phyloP scores from a whole-genome alignment of 2,113 vertebrate species.

The Saimiri boliviensis region DNA sequence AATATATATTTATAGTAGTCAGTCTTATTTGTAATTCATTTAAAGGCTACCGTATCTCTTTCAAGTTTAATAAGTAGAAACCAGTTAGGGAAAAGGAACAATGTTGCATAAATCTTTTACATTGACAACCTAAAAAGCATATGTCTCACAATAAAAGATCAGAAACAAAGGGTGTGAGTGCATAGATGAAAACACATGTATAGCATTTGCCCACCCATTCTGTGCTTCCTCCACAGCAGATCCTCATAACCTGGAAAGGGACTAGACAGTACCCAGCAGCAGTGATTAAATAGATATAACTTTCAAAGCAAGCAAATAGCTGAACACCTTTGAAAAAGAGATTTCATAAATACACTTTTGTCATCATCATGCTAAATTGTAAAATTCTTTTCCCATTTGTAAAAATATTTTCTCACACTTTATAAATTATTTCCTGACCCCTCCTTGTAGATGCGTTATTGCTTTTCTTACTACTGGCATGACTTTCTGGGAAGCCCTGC shows the following conservation, averaged over 20 bases:
- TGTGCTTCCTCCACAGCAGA: not conserved
- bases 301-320: not conserved
- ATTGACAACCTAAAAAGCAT: not conserved
- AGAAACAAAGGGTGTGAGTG: not conserved
- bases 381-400: not conserved
- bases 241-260: not conserved
- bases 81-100: not conserved
- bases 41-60: not conserved
- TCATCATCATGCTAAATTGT: not conserved
- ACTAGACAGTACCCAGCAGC: not conserved
- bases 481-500: not conserved
- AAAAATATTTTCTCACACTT: conserved; percentile 7
- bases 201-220: not conserved
- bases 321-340: not conserved
- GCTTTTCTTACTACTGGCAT: not conserved
- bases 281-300: not conserved
- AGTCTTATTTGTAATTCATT: not conserved
- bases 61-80: not conserved
- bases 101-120: not conserved
- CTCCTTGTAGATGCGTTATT: not conserved
- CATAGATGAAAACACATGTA: not conserved
- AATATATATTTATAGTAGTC: not conserved
- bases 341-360: not conserved
- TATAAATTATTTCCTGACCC: not conserved
- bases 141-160: not conserved